A percentile compares a stretch with the other conserved stretches of the same genome.
Conservation (phyloP, 2,888 invertebrate species). For the Eupithecia centaureata region DNA sequence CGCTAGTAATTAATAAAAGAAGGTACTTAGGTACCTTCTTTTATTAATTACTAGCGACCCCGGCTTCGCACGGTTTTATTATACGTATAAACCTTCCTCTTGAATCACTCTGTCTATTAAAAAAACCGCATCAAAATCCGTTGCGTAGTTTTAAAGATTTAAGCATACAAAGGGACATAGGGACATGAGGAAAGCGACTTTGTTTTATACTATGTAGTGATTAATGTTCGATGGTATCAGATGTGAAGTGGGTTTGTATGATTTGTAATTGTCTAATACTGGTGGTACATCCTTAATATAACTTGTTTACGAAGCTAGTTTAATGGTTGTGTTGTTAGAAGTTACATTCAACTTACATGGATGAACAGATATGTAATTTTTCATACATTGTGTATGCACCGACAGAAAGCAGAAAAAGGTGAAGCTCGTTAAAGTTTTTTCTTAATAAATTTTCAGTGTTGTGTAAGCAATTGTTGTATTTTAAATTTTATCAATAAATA, state of each 20-base stretch:
- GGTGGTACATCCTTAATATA: neutral
- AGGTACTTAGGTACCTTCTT: too few species aligned
- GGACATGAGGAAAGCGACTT: too few species aligned
- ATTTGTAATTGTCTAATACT: neutral
- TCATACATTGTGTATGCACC: neutral
- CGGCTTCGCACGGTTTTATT: too few species aligned
- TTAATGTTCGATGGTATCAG: neutral
- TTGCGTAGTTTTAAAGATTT: too few species aligned
- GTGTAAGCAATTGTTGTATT: constrained; percentile 36
- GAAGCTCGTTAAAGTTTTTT: neutral
- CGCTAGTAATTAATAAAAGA: too few species aligned
- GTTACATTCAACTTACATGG: neutral
- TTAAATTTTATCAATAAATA: constrained; percentile 35
- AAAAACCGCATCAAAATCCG: too few species aligned
- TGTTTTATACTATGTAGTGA: too few species aligned
- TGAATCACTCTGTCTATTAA: too few species aligned
- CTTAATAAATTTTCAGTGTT: constrained; percentile 6
- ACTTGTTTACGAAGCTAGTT: neutral
- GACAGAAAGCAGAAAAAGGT: neutral
- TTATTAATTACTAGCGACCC: too few species aligned
- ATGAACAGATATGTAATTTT: neutral
- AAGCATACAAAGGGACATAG: too few species aligned
- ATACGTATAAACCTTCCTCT: too few species aligned
- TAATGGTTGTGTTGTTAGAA: neutral
- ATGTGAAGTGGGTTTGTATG: neutral